Percentiles rank a stretch among this genome's conserved stretches.
Evolutionary conservation across 1,140 invertebrate species (phyloP).

Genomic region (Bombus waltoni): DNA sequence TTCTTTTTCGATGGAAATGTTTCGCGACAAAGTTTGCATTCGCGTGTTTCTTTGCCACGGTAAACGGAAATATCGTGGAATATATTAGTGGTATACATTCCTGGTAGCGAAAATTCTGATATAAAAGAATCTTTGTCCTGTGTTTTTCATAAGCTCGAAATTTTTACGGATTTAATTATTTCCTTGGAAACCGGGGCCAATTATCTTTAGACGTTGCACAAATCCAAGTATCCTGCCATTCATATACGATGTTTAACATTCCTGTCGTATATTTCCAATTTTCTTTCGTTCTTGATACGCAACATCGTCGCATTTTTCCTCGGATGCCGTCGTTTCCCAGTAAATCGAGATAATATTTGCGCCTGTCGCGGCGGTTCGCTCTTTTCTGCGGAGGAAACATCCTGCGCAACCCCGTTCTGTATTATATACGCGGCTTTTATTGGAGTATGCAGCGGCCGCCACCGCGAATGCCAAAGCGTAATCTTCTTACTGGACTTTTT

Average conservation of each 20-base stretch:
- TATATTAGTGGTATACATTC: too few species aligned
- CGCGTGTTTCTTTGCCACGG: too few species aligned
- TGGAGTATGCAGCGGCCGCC: background rate
- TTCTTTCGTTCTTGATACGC: constrained; percentile 1
- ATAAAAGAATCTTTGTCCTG: too few species aligned
- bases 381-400: background rate
- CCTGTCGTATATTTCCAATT: too few species aligned
- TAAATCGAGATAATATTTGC: constrained; percentile 36
- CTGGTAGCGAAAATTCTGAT: background rate
- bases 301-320: background rate
- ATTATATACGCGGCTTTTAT: constrained; percentile 36
- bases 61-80: too few species aligned
- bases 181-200: background rate
- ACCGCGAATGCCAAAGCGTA: background rate
- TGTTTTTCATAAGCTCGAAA: background rate
- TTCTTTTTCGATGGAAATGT: background rate
- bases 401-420: background rate
- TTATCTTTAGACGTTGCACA: background rate
- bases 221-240: too few species aligned
- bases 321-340: background rate
- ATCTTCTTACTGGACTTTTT: constrained; percentile 22
- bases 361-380: constrained; percentile 7
- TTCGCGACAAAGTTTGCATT: background rate
- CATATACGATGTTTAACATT: too few species aligned
- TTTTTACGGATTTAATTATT: background rate